Evolutionary conservation across 2,113 vertebrate genomes (phyloP), one percentile per base, ranked within the genome.

Genomic region (Poicephalus meyeri): DNA sequence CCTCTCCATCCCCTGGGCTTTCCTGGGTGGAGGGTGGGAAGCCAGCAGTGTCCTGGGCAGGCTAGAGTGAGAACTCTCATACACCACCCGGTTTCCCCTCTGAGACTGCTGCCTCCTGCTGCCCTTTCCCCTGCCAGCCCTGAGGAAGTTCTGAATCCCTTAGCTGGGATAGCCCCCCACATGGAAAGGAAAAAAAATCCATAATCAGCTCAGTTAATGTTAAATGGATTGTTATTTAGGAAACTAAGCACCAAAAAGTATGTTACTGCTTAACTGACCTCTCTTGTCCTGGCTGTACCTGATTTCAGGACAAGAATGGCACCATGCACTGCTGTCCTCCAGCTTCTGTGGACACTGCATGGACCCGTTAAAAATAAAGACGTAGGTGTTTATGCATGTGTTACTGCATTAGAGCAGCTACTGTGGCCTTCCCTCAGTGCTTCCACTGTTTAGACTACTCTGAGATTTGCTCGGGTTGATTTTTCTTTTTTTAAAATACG

Each of bases 331-430:
- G 35, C 52, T 72, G 70, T 44, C n/a, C 33, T 64, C 31, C n/a
- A 63, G 56, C 64, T 61, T n/a, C 42, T 49, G 47, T 0, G 0
- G 35, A 31, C 58, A 18, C 31, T 61, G 58, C 52, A 17, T 8
- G 17, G 58, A 25, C 16, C 26, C 42, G 16, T 72, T 46, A 52
- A 18, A 53, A 79, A n/a, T 58, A 58, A 69, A 61, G 37, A 41
- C 11, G 37, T 7, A 29, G 16, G 53, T 47, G 37, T 17, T 52
- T 1, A 0, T 69, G 49, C 3, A 1, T 1, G 1, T 47, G n/a
- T 13, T 52, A 11, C 28, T 25, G 28, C 35, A 18, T 46, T 11
- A 52, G 41, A 77, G 46, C 76, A 92, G 24, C 46, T 33, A n/a
- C 42, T 7, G 31, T 41, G 19, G 16, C 61, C 25, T 77, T 55